These are phyloP conservation scores for Stenichneumon culpator DNA, from an alignment of 2,888 invertebrate genomes.

Conservation along the genomic window DNA sequence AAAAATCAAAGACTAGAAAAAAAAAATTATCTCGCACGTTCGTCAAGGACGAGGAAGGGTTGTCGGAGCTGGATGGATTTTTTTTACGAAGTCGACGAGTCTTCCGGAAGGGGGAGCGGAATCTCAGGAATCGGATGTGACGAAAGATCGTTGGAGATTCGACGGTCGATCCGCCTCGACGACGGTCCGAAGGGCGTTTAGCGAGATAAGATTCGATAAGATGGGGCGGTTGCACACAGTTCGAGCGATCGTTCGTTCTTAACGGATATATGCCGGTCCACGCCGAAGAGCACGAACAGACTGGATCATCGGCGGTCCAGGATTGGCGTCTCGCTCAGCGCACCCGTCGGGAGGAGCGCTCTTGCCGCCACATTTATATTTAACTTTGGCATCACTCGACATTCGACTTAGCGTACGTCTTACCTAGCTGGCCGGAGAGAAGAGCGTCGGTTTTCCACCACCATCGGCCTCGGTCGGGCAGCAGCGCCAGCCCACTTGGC, in stretches of 20 bases:
- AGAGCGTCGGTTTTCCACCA: conserved; percentile 12
- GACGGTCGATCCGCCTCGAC: conserved; percentile 5
- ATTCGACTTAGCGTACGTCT: conserved; percentile 78
- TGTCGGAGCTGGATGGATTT: background rate
- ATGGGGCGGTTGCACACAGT: conserved; percentile 14
- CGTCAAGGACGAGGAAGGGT: background rate
- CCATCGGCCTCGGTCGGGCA: background rate
- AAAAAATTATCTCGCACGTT: conserved; percentile 23
- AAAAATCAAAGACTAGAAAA: background rate
- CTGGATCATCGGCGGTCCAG: conserved; percentile 83
- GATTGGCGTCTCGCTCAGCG: conserved; percentile 78
- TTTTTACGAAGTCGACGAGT: background rate
- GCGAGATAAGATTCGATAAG: conserved; percentile 39
- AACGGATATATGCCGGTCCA: conserved; percentile 74
- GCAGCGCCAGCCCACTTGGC: background rate
- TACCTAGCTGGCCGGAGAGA: conserved; percentile 27
- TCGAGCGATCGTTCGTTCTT: conserved; percentile 69
- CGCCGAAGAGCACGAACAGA: conserved; percentile 83
- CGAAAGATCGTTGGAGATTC: conserved; percentile 1
- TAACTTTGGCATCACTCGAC: conserved; percentile 85
- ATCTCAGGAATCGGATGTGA: conserved; percentile 7
- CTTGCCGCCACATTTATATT: conserved; percentile 83
- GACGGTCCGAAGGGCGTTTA: conserved; percentile 2
- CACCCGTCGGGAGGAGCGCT: conserved; percentile 79
- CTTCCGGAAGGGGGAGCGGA: background rate